Evolutionary conservation across 2,888 invertebrate species (phyloP), one percentile per base, ranked within the genome.

Genomic region (Pachliopta kotzebuea): DNA sequence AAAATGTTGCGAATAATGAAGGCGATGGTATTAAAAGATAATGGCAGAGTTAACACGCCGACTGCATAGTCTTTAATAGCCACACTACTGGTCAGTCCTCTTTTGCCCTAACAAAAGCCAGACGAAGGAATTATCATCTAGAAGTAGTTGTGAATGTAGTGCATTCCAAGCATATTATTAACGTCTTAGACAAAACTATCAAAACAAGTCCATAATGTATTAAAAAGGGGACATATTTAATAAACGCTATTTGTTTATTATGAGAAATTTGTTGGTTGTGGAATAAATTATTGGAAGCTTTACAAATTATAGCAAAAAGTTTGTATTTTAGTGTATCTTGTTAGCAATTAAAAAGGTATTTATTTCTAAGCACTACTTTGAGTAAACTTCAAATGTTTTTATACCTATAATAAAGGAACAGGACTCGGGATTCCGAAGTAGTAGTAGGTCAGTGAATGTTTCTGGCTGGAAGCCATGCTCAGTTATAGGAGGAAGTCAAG

Each of bases 1-100:
- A 91, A 90, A 90, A 87, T 85, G 76, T 88, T 82, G 84, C 85
- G 85, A 87, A 88, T 89, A 88, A 89, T 84, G 83, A 89, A 86
- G 83, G 79, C 83, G 87, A 88, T 89, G 89, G 82, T 88, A 90
- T 90, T 90, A 90, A 90, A 86, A 87, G 88, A 90, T 90, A 90
- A 88, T 87, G 77, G 80, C 78, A 75, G 81, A 79, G 79, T 84
- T 86, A 86, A 84, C 85, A 85, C 85, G 84, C 81, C 80, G 81
- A 78, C 78, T 76, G 76, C 77, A 83, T 80, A 79, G 76, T 79
- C 78, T 78, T 78, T 79, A 80, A 81, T 76, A 73, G 74, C 74
- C 76, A 72, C 72, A 71, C 72, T 73, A 73, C 71, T 71, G 74
- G 71, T 71, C 71, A 72, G 73, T 77, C 75, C 75, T 74, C 74